These are phyloP conservation scores for Sphaerolaimus hirsutus DNA, from an alignment of 2,888 invertebrate species.

Conservation along the genomic window DNA sequence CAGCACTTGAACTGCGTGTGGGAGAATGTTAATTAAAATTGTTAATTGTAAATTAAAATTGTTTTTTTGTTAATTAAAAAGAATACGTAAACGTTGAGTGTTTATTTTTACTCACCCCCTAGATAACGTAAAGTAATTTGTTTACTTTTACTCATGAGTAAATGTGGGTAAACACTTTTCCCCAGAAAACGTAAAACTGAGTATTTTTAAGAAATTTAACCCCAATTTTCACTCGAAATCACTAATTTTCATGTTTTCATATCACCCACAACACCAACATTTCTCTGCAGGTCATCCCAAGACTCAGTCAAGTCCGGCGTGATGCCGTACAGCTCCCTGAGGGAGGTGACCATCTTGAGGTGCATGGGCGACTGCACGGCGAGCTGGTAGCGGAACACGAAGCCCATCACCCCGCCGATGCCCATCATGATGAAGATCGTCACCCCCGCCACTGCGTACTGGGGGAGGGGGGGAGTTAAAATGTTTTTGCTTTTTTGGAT, in stretches of 20 bases:
- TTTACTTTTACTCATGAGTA: too few species aligned
- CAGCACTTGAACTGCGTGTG: constrained; percentile 18
- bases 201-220: neutral
- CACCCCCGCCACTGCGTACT: constrained; percentile 17
- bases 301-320: constrained; percentile 17
- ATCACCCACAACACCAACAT: constrained; percentile 9
- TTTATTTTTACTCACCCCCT: too few species aligned
- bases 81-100: too few species aligned
- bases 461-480: too few species aligned
- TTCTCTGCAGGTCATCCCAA: constrained; percentile 19
- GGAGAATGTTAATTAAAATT: neutral
- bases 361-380: constrained; percentile 16
- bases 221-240: neutral
- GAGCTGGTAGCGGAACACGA: constrained; percentile 20
- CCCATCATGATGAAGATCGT: constrained; percentile 20
- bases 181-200: neutral
- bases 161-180: too few species aligned
- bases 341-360: constrained; percentile 21
- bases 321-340: constrained; percentile 19
- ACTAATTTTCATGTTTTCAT: neutral
- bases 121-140: too few species aligned
- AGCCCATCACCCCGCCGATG: constrained; percentile 21
- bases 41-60: too few species aligned
- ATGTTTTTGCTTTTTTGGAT: too few species aligned
- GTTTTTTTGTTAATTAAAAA: too few species aligned